Evolutionary conservation across 2,113 vertebrate species (phyloP), one percentile per base, ranked within the genome.

Genomic region (Fregata magnificens): DNA sequence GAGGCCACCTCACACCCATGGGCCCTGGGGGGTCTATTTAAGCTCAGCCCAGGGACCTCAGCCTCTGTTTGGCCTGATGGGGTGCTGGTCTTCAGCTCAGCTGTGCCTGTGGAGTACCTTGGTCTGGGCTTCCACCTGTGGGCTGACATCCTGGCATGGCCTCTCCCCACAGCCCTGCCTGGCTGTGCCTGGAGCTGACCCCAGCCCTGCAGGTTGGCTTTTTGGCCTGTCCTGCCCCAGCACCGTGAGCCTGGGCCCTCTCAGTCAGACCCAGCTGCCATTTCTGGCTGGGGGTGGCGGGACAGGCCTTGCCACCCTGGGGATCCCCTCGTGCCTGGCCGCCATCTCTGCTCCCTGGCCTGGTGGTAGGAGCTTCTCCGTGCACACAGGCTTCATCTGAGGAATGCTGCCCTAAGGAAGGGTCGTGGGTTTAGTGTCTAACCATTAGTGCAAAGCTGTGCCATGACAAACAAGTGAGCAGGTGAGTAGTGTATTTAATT

Each of bases 231-330:
- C 6, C 38, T 49, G 38, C n/a, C 49, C 59, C 69, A 42, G 45
- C 34, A 53, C 66, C 13, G 2, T 6, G 3, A 40, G 5, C 12
- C 53, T 29, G 36, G 26, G 8, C 40, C 10, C 28, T 40, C 34
- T 26, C 9, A 9, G 34, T 24, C 1, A 0, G 36, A 59, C 14
- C 28, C 22, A 24, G 80, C 31, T 25, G 52, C 24, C 8, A 0
- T 17, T 4, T 53, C 31, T 65, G 12, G 38, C 52, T 12, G 8
- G 5, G 9, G 56, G 32, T 1, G 1, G 31, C 0, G 0, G 26
- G 29, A 29, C 49, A 31, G 42, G 28, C 62, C 16, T 14, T 13
- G 50, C 24, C 26, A 11, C 11, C 16, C n/a, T n/a, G n/a, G n/a
- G n/a, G n/a, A n/a, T n/a, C n/a, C n/a, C n/a, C n/a, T n/a, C n/a